phyloP scores from a whole-genome alignment of 1,140 invertebrate genomes.

The Drosophila dunni region DNA sequence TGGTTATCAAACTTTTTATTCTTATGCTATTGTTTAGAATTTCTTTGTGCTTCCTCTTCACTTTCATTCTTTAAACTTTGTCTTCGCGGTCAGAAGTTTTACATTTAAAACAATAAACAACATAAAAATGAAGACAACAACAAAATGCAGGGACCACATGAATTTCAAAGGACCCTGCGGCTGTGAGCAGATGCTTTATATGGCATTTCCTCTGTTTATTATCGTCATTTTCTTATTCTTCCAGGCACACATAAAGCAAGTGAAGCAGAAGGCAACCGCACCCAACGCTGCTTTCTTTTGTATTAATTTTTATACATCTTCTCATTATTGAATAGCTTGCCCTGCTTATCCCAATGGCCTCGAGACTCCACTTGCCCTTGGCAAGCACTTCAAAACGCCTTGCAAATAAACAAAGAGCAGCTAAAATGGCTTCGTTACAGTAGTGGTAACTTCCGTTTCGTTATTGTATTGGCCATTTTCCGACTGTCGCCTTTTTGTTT shows the following conservation, averaged over 20 bases:
- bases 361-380: conserved; percentile 8
- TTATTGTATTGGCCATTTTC: conserved; percentile 47
- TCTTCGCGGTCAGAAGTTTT: conserved; percentile 60
- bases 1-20: background rate
- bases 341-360: conserved; percentile 4
- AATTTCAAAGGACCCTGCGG: conserved; percentile 23
- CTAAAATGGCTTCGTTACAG: conserved; percentile 44
- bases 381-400: conserved; percentile 54
- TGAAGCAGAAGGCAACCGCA: conserved; percentile 41
- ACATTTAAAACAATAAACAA: conserved; percentile 64
- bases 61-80: background rate
- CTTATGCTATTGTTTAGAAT: background rate
- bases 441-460: conserved; percentile 53
- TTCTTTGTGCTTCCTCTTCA: background rate
- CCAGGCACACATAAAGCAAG: conserved; percentile 34
- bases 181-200: conserved; percentile 36
- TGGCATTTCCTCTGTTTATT: conserved; percentile 14
- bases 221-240: conserved; percentile 12
- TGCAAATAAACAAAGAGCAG: conserved; percentile 74
- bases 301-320: conserved; percentile 77
- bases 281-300: conserved; percentile 49
- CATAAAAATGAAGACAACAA: conserved; percentile 25
- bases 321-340: conserved; percentile 69
- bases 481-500: conserved; percentile 16
- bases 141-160: conserved; percentile 11